phyloP scores from a whole-genome alignment of 2,888 invertebrate species.

The Cylindroiulus punctatus region DNA sequence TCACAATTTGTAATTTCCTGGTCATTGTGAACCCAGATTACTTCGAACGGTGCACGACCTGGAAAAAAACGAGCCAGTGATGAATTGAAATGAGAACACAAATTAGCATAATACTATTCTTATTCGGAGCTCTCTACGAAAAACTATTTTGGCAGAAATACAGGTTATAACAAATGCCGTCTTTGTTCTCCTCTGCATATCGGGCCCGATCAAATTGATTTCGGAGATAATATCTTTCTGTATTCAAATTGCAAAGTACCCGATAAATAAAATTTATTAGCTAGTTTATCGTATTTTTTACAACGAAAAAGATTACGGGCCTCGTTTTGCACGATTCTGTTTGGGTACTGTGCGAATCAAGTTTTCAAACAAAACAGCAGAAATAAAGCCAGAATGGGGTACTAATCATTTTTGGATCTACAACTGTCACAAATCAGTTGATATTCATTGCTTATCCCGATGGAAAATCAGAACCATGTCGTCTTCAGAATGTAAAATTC shows the following conservation, averaged over 20 bases:
- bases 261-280: background rate
- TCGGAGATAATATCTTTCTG: background rate
- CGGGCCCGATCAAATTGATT: background rate
- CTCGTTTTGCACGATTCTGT: too few relatives aligned
- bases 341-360: too few relatives aligned
- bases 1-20: constrained; percentile 71
- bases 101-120: background rate
- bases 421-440: too few relatives aligned
- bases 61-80: constrained; percentile 54
- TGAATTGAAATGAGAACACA: background rate
- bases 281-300: background rate
- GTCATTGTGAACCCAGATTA: constrained; percentile 76
- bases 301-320: too few relatives aligned
- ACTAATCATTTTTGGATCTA: too few relatives aligned
- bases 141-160: background rate
- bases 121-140: background rate
- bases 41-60: constrained; percentile 72
- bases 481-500: too few relatives aligned
- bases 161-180: background rate
- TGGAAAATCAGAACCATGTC: too few relatives aligned
- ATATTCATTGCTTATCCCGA: too few relatives aligned
- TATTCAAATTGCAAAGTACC: background rate
- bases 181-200: background rate
- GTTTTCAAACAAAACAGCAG: too few relatives aligned
- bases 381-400: too few relatives aligned